Base-by-base conservation (phyloP, 2,797 vertebrate genomes). In the Etheostoma perlongum region DNA sequence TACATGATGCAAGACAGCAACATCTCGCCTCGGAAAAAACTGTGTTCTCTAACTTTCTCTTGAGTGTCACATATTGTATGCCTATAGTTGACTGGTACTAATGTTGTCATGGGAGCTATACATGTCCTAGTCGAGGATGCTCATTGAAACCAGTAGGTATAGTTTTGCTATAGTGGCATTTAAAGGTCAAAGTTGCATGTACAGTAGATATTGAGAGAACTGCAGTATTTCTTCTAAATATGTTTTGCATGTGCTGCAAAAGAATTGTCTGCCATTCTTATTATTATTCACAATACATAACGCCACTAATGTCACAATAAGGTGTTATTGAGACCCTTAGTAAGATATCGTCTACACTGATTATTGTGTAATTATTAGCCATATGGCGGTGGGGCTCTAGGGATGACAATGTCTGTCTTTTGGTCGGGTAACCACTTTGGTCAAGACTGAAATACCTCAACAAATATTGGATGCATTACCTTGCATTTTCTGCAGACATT, bases 1-100 rank as follows among this genome's bases (percentile, higher is more conserved):
- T 53, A 53, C 57, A 84, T 89, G 85, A 88, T 73, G 83, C 78
- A 88, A 89, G 42, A 83, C 55, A 36, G 46, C 52, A 77, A 76
- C 69, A 80, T 69, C 44, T 68, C 1, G 3, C 33, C 57, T 52
- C 55, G 44, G 18, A 59, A 74, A 67, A 14, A 0, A 2, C 2
- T 10, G 36, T n/a, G 16, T 10, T 60, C 53, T 67, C 16, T 49
- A 48, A 48, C 36, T 72, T 68, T 57, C 62, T 70, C 60, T 72
- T 57, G 59, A 74, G 55, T 27, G 18, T 67, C 40, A 33, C 11
- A 40, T 11, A 11, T 11, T 19, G 70, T 59, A 68, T 53, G 21
- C 49, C 21, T 6, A 13, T 5, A 40, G 21, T 46, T 55, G 55
- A 70, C n/a, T 55, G 51, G 21, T 13, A 55, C n/a, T 60, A 40